Conservation (phyloP, 2,888 invertebrate species). For the Platycheirus albimanus region DNA sequence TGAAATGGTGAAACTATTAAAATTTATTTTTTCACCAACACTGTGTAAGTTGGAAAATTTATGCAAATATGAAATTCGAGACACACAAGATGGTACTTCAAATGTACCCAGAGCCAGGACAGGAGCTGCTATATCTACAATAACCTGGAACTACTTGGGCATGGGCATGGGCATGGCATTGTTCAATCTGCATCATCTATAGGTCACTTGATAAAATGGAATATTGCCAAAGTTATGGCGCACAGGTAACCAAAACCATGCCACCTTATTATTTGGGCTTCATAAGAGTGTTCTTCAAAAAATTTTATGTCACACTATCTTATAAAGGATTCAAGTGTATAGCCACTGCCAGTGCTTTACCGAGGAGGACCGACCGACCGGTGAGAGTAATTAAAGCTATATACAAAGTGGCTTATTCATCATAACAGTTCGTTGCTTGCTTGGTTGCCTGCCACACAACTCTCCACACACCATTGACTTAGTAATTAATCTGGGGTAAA, state of each 20-base stretch:
- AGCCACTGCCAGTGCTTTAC: neutral
- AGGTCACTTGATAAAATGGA: slow-evolving; percentile 48
- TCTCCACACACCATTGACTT: slow-evolving; percentile 63
- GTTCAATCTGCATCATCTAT: slow-evolving; percentile 46
- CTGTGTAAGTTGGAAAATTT: slow-evolving; percentile 32
- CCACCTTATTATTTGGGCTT: slow-evolving; percentile 22
- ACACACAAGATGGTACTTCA: slow-evolving; percentile 42
- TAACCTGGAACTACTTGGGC: neutral
- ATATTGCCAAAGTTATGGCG: slow-evolving; percentile 35
- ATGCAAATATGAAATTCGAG: slow-evolving; percentile 69
- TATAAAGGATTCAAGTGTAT: slow-evolving; percentile 16
- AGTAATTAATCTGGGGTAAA: slow-evolving; percentile 52
- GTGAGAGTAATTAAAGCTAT: slow-evolving; percentile 53
- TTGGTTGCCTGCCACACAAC: neutral
- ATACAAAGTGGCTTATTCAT: slow-evolving; percentile 58
- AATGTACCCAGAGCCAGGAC: slow-evolving; percentile 25
- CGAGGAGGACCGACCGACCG: slow-evolving; percentile 4
- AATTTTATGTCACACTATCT: slow-evolving; percentile 36
- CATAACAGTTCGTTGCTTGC: slow-evolving; percentile 42
- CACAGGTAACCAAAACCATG: neutral
- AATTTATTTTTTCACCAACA: slow-evolving; percentile 20
- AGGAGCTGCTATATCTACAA: too few species aligned
- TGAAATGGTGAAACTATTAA: slow-evolving; percentile 48
- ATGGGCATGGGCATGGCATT: slow-evolving; percentile 42
- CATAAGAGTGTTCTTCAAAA: slow-evolving; percentile 18